Evolutionary conservation across 2,888 invertebrate genomes (phyloP).

Genomic region (Celastrina argiolus): DNA sequence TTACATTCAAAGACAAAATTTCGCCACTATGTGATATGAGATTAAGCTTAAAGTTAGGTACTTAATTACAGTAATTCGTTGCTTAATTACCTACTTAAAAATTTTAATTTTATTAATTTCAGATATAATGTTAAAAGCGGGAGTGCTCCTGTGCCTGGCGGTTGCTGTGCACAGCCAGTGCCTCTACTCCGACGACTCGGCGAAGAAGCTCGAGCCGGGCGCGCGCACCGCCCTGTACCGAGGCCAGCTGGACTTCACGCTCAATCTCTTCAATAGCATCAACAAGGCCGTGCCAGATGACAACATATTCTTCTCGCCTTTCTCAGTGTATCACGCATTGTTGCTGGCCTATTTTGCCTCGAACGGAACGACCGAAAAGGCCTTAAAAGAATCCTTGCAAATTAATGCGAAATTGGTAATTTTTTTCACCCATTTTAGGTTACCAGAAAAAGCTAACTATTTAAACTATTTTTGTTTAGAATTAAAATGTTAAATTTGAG

Average conservation of each 20-base stretch:
- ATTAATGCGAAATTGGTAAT: slow-evolving; percentile 77
- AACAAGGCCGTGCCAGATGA: slow-evolving; percentile 81
- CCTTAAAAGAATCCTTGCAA: slow-evolving; percentile 79
- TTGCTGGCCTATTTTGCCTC: slow-evolving; percentile 88
- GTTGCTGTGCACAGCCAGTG: slow-evolving; percentile 59
- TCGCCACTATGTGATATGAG: no score
- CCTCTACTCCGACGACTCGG: slow-evolving; percentile 63
- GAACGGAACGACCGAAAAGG: slow-evolving; percentile 82
- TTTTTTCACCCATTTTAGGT: background rate
- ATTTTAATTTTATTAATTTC: slow-evolving; percentile 14
- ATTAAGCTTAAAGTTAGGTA: no score
- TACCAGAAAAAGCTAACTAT: background rate
- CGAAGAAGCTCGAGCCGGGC: slow-evolving; percentile 63
- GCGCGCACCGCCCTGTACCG: slow-evolving; percentile 55
- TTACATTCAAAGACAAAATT: no score
- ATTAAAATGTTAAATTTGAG: no score
- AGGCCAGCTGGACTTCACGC: slow-evolving; percentile 82
- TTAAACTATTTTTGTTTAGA: slow-evolving; percentile 36
- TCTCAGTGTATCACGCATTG: slow-evolving; percentile 89
- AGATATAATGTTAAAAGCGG: slow-evolving; percentile 52
- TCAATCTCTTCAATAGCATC: slow-evolving; percentile 82
- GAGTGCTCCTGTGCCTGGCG: slow-evolving; percentile 42
- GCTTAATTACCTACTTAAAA: no score
- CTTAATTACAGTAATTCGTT: no score
- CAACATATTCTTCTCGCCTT: slow-evolving; percentile 92